These are phyloP conservation scores for Myripristis jacobus DNA, from an alignment of 2,797 vertebrate genomes.

Conservation along the genomic window DNA sequence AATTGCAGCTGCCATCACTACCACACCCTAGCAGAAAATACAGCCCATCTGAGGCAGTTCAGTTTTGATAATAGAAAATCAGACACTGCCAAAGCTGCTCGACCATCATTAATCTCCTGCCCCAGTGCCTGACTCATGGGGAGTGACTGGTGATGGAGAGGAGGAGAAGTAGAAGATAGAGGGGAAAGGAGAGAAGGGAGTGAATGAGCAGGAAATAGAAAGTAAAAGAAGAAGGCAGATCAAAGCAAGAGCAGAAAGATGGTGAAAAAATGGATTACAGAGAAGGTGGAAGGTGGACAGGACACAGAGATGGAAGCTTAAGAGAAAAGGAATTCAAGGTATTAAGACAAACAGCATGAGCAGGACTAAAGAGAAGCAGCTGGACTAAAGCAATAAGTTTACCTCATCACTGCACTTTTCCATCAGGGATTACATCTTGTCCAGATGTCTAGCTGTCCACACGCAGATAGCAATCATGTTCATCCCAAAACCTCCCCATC, in stretches of 20 bases:
- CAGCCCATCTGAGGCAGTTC: constrained; percentile 56
- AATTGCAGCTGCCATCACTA: constrained; percentile 67
- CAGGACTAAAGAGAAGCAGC: constrained; percentile 34
- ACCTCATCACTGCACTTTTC: constrained; percentile 40
- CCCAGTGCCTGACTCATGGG: constrained; percentile 59
- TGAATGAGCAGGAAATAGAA: constrained; percentile 63
- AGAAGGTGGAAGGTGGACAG: constrained; percentile 10
- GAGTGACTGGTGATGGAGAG: constrained; percentile 64
- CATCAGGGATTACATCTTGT: constrained; percentile 64
- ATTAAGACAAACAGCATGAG: constrained; percentile 46
- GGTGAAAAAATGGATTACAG: constrained; percentile 21
- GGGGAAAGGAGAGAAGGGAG: constrained; percentile 40
- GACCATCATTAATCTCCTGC: constrained; percentile 79
- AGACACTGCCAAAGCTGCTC: constrained; percentile 74
- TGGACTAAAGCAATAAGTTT: constrained; percentile 46
- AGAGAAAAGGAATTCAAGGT: constrained; percentile 40
- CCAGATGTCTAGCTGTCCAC: constrained; percentile 56
- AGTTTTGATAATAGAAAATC: constrained; percentile 81
- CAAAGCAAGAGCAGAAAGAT: constrained; percentile 48
- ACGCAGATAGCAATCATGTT: constrained; percentile 66
- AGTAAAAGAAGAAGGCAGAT: constrained; percentile 53
- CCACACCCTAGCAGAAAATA: constrained; percentile 64
- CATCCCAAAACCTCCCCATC: constrained; percentile 58
- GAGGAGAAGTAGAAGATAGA: constrained; percentile 59
- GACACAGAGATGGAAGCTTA: constrained; percentile 23